These are phyloP conservation scores for Nannoperca obscura DNA, from an alignment of 2,797 vertebrate genomes.

Conservation along the genomic window DNA sequence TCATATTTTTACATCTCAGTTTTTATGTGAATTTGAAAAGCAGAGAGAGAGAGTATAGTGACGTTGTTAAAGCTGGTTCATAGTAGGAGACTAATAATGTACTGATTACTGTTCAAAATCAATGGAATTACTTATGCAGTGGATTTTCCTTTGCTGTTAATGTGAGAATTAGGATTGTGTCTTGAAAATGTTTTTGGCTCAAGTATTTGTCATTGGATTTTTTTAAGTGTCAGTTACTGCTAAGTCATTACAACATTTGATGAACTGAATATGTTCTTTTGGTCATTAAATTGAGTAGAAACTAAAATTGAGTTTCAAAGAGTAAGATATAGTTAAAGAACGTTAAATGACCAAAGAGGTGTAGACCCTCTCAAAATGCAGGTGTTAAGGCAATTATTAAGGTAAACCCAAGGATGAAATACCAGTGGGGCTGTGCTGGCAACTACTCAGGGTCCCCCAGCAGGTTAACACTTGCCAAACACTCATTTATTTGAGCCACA, in stretches of 20 bases:
- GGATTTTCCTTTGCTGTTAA: neutral
- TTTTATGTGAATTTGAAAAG: constrained; percentile 10
- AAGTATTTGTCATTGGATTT: neutral
- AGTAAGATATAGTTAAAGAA: neutral
- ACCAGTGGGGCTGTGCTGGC: neutral
- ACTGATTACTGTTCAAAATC: neutral
- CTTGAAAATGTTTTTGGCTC: neutral
- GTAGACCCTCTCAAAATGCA: neutral
- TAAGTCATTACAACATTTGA: neutral
- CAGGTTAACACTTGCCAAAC: neutral
- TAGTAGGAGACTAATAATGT: neutral
- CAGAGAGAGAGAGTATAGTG: neutral
- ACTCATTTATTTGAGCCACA: neutral
- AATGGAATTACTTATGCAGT: neutral
- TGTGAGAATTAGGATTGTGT: neutral
- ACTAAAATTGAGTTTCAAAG: neutral
- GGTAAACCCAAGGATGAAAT: neutral
- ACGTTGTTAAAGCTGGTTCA: neutral
- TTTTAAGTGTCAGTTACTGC: neutral
- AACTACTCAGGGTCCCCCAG: neutral
- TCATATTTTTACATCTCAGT: neutral
- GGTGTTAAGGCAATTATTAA: neutral
- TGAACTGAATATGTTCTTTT: neutral
- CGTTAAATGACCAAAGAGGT: neutral
- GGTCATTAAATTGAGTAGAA: neutral